A percentile compares a stretch with the other conserved stretches of the same genome.
These are phyloP conservation scores for Taeniopygia guttata DNA, from an alignment of 2,797 vertebrate species.

Conservation along the genomic window DNA sequence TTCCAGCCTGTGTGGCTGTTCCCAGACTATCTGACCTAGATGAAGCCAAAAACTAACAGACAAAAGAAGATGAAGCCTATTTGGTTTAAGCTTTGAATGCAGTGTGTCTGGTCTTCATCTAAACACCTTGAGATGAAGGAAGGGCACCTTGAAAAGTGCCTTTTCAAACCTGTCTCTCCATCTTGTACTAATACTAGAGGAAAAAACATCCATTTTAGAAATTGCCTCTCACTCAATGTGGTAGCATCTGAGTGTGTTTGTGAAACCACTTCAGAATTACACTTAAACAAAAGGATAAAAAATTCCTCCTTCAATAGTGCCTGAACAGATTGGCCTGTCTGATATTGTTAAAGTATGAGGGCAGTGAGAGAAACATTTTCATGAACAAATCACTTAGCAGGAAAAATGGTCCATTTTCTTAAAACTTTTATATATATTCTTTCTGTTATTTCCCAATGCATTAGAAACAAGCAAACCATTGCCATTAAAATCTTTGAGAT, in stretches of 20 bases:
- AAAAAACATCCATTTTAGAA: constrained; percentile 8
- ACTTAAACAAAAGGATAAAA: not conserved
- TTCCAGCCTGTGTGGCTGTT: not conserved
- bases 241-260: constrained; percentile 41
- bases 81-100: not conserved
- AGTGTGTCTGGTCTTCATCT: not conserved
- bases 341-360: constrained; percentile 16
- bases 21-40: not conserved
- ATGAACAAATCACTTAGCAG: constrained; percentile 37
- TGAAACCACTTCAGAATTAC: constrained; percentile 55
- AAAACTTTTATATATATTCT: not conserved
- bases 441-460: not conserved
- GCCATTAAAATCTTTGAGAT: not conserved
- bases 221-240: constrained; percentile 5
- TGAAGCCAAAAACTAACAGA: not conserved
- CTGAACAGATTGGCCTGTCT: constrained; percentile 51
- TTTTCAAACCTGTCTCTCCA: not conserved
- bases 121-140: too few species aligned
- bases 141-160: not conserved
- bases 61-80: not conserved
- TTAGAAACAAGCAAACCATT: not conserved
- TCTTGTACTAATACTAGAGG: not conserved
- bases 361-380: constrained; percentile 31
- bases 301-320: constrained; percentile 49
- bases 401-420: constrained; percentile 44